Percentiles rank a stretch among this genome's conserved stretches.
These are phyloP conservation scores for Thamnaconus septentrionalis DNA, from an alignment of 2,113 vertebrate species.

Conservation along the genomic window DNA sequence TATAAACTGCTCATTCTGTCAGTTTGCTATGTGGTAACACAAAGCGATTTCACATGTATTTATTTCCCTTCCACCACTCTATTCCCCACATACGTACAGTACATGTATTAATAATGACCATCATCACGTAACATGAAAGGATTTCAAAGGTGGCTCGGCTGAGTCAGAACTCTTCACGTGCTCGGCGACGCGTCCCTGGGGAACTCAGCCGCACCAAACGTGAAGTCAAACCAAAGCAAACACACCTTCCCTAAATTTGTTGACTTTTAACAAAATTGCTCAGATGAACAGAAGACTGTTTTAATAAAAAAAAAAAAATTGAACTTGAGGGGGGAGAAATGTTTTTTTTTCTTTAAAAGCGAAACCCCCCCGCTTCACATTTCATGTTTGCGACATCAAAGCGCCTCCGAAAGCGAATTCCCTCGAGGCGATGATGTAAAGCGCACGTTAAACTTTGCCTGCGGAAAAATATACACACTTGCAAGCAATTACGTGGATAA, in stretches of 20 bases:
- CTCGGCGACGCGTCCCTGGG: slow-evolving; percentile 37
- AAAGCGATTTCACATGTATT: no score
- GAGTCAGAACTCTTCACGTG: slow-evolving; percentile 43
- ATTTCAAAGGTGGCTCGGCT: slow-evolving; percentile 20
- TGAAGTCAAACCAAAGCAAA: slow-evolving; percentile 56
- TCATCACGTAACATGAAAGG: no score
- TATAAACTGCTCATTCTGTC: no score
- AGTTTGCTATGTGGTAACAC: no score
- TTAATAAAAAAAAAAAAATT: not conserved
- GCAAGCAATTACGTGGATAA: slow-evolving; percentile 22
- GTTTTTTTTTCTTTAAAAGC: no score
- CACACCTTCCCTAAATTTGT: slow-evolving; percentile 21
- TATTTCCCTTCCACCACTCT: no score
- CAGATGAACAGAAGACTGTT: not conserved
- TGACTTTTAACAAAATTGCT: slow-evolving; percentile 16
- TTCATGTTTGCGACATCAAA: slow-evolving; percentile 28
- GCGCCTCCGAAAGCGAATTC: slow-evolving; percentile 9
- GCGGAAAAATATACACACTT: slow-evolving; percentile 31
- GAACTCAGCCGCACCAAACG: slow-evolving; percentile 28
- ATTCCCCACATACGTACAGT: no score
- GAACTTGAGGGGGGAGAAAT: slow-evolving; percentile 13
- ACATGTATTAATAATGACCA: no score
- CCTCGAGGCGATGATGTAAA: not conserved
- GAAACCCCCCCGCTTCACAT: slow-evolving; percentile 21
- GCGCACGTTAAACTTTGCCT: slow-evolving; percentile 1